A percentile compares a stretch with the other conserved stretches of the same genome.
These are phyloP conservation scores for Arctocebus calabarensis DNA, from an alignment of 2,797 vertebrate species.

Conservation along the genomic window DNA sequence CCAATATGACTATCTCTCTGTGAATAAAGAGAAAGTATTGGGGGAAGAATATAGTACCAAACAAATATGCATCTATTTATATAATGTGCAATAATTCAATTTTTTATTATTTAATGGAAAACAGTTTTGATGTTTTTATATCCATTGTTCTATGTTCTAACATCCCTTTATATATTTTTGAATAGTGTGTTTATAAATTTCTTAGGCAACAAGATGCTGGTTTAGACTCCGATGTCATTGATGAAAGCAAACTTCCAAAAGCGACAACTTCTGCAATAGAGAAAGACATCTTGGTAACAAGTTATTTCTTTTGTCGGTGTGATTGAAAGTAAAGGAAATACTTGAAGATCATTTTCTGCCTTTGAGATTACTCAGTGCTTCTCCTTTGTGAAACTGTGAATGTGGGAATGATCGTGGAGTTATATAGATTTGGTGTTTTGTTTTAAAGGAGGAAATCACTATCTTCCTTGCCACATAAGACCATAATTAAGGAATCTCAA, in stretches of 20 bases:
- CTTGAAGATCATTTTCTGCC: background rate
- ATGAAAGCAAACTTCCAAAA: conserved; percentile 75
- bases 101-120: conserved; percentile 28
- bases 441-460: background rate
- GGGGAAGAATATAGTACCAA: background rate
- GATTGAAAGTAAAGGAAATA: background rate
- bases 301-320: conserved; percentile 19
- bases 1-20: background rate
- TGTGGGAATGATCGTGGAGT: background rate
- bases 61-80: background rate
- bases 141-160: background rate
- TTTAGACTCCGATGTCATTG: conserved; percentile 65
- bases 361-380: background rate
- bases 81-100: background rate
- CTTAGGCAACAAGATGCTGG: conserved; percentile 86
- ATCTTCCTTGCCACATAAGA: background rate
- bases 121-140: background rate
- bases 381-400: background rate
- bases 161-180: background rate
- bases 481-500: background rate
- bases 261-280: conserved; percentile 77
- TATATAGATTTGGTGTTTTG: background rate
- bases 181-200: conserved; percentile 61
- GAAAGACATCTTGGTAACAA: conserved; percentile 89
- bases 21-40: background rate